Base-by-base conservation (phyloP, 2,888 invertebrate genomes). In the Xestia ashworthii region DNA sequence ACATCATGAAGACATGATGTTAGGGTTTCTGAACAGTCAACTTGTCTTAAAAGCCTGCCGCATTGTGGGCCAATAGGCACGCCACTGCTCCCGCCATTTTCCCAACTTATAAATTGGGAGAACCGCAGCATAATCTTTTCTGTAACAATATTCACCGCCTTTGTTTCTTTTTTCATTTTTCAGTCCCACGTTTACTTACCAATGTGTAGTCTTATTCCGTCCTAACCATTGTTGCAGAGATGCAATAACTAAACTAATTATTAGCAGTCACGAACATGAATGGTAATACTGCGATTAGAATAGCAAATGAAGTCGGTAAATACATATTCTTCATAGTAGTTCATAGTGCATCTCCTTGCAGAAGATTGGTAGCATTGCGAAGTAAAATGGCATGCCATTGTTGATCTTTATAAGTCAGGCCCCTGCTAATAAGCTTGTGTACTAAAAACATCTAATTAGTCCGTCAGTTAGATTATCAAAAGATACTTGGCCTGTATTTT, bases 211-310 rank as follows among this genome's bases (percentile, higher is more conserved):
- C 64, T 41, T 4, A 65, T 80, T 65, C 32, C 5, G 22, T 19
- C 41, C 41, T 16, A 41, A 12, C 53, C 53, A 19, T 41, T 41
- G n/a, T 5, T 22, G 41, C 41, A 32, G 1, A 68, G 6, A 71
- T 64, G 11, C 9, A 62, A 14, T 41, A 46, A 58, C 48, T n/a
- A 48, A 64, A 11, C 14, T 71, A 71, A 64, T 64, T 64, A 48
- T 79, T 64, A 55, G 0, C 25, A 71, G 46, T 71, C 62, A 79
- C 77, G 62, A 77, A 38, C 19, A 2, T 48, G 11, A 64, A 48
- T 22, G 44, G 38, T 46, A 53, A 14, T 53, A 22, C 32, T 12
- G 46, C 22, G 22, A 71, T 71, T 48, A 41, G 46, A 8, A 55
- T 60, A 41, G 19, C 22, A 44, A 44, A 44, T 44, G 9, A 44